These are phyloP conservation scores for Hirtodrosophila trivittata DNA, from an alignment of 2,888 invertebrate genomes.

Conservation along the genomic window DNA sequence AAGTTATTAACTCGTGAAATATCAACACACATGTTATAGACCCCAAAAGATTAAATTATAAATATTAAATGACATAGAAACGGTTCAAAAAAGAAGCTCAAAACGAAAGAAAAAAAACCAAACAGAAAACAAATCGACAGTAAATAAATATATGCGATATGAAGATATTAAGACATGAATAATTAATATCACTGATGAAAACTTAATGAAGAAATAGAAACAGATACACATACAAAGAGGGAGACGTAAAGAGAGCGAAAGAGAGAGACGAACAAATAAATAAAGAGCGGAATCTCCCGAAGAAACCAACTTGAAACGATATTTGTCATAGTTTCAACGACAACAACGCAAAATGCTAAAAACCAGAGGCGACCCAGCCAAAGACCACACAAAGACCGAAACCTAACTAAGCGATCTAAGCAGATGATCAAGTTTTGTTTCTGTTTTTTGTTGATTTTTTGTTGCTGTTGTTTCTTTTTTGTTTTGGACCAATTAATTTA, in stretches of 20 bases:
- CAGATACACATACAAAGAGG: constrained; percentile 40
- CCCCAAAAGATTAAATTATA: constrained; percentile 69
- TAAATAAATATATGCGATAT: constrained; percentile 69
- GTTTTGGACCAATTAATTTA: constrained; percentile 69
- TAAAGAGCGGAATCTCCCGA: constrained; percentile 59
- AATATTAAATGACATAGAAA: constrained; percentile 75
- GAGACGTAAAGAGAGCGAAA: constrained; percentile 1
- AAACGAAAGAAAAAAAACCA: constrained; percentile 23
- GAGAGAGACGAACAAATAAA: constrained; percentile 33
- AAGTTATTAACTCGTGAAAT: constrained; percentile 77
- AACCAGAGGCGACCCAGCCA: constrained; percentile 57
- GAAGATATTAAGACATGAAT: constrained; percentile 79
- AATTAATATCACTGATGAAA: constrained; percentile 80
- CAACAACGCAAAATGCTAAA: constrained; percentile 63
- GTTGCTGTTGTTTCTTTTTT: constrained; percentile 9
- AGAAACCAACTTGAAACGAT: constrained; percentile 64
- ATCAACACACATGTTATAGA: constrained; percentile 70
- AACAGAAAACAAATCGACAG: constrained; percentile 43
- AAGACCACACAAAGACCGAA: constrained; percentile 58
- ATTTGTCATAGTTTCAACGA: constrained; percentile 80
- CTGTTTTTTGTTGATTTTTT: constrained; percentile 8
- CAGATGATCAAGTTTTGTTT: constrained; percentile 59
- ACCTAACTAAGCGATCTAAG: constrained; percentile 20
- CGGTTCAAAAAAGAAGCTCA: constrained; percentile 34
- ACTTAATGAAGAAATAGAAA: constrained; percentile 79